These are phyloP conservation scores for Syndactyla subalaris DNA, from an alignment of 2,797 vertebrate genomes.

Conservation along the genomic window DNA sequence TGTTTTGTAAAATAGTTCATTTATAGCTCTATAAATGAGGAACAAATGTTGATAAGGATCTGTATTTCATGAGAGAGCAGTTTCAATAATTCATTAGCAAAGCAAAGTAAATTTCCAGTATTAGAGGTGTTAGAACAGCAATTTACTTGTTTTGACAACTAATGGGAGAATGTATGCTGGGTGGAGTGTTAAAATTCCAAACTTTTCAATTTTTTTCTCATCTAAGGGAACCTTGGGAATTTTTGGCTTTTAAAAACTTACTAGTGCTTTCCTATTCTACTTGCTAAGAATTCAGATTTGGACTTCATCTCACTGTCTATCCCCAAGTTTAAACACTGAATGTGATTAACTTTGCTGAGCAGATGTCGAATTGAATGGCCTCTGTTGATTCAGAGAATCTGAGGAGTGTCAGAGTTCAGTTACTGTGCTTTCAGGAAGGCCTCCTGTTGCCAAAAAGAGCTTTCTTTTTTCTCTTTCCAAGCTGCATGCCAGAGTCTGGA, in stretches of 20 bases:
- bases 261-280: not conserved
- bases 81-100: not conserved
- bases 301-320: not conserved
- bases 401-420: conserved; percentile 61
- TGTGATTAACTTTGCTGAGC: conserved; percentile 51
- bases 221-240: not conserved
- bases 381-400: conserved; percentile 61
- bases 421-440: conserved; percentile 54
- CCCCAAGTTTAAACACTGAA: conserved; percentile 11
- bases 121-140: not conserved
- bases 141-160: not conserved
- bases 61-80: not conserved
- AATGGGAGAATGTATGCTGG: not conserved
- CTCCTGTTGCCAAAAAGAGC: conserved; percentile 47
- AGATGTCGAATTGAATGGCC: conserved; percentile 44
- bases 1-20: conserved; percentile 14
- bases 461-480: conserved; percentile 25
- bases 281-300: conserved; percentile 22
- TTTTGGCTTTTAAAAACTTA: not conserved
- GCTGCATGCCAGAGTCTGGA: conserved; percentile 6
- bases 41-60: not conserved
- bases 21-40: not conserved
- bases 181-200: not conserved
- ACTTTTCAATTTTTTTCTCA: not conserved
- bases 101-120: not conserved